phyloP scores from a whole-genome alignment of 2,113 vertebrate species.

The Tenrec ecaudatus region DNA sequence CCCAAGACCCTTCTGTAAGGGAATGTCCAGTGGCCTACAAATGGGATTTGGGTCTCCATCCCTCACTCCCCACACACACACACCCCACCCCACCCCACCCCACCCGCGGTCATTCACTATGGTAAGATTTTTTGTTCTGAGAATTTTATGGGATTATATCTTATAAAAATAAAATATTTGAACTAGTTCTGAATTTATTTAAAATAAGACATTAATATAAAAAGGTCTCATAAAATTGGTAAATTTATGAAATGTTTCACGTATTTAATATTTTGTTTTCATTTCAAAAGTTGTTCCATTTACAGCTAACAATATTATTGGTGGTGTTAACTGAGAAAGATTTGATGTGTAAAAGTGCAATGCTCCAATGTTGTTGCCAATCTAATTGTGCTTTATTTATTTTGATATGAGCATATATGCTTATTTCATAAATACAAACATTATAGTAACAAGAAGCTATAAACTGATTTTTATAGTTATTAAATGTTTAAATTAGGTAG shows the following conservation, averaged over 20 bases:
- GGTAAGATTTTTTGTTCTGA: too few species aligned
- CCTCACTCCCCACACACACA: too few species aligned
- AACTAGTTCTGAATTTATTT: not conserved
- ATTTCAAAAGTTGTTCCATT: not conserved
- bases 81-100: too few species aligned
- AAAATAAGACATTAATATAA: not conserved
- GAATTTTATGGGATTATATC: not conserved
- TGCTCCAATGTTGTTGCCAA: not conserved
- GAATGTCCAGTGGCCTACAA: too few species aligned
- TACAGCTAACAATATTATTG: not conserved
- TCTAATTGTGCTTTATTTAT: not conserved
- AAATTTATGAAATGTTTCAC: not conserved
- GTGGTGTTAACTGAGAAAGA: not conserved
- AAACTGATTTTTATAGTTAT: slow-evolving; percentile 21
- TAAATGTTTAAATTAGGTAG: slow-evolving; percentile 15
- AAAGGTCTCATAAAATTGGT: not conserved
- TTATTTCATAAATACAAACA: slow-evolving; percentile 8
- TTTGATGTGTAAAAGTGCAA: not conserved
- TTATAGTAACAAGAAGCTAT: not conserved
- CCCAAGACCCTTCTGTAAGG: too few species aligned
- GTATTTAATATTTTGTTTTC: not conserved
- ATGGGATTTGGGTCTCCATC: too few species aligned
- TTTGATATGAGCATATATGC: not conserved
- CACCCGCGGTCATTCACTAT: too few species aligned
- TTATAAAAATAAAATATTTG: not conserved